Evolutionary conservation across 2,113 vertebrate species (phyloP).

Genomic region (Gambusia affinis): DNA sequence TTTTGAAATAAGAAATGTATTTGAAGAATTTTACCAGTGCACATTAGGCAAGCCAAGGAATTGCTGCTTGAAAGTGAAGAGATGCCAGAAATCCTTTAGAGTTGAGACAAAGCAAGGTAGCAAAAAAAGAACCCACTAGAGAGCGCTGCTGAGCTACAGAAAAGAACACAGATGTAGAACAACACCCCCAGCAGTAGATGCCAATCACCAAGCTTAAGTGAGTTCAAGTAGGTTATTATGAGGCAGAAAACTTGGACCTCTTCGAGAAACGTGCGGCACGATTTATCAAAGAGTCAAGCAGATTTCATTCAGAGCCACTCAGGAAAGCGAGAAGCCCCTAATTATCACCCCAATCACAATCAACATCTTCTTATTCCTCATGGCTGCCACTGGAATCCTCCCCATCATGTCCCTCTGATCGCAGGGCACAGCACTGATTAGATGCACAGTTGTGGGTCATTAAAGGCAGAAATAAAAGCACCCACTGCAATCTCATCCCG

Average conservation of each 20-base stretch:
- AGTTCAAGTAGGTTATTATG: constrained; percentile 21
- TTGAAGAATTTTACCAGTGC: neutral
- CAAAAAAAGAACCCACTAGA: constrained; percentile 51
- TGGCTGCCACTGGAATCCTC: constrained; percentile 9
- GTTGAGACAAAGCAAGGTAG: neutral
- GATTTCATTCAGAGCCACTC: constrained; percentile 8
- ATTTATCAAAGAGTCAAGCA: constrained; percentile 9
- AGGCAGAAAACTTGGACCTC: constrained; percentile 10
- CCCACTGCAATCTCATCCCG: constrained; percentile 27
- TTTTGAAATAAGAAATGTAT: neutral
- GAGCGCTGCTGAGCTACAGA: constrained; percentile 23
- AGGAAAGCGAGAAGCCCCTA: constrained; percentile 1
- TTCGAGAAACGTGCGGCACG: neutral
- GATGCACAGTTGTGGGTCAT: neutral
- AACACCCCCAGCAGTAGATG: constrained; percentile 20
- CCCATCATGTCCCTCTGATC: constrained; percentile 16
- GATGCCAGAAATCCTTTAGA: neutral
- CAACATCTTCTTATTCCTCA: neutral
- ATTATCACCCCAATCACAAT: constrained; percentile 24
- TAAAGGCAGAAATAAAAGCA: constrained; percentile 32
- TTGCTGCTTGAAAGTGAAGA: neutral
- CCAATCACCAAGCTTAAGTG: constrained; percentile 18
- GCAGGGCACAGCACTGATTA: constrained; percentile 29
- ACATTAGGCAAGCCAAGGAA: neutral
- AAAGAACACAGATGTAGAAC: constrained; percentile 7